These are phyloP conservation scores for Andrena bicolor DNA, from an alignment of 2,888 invertebrate genomes.

Conservation along the genomic window DNA sequence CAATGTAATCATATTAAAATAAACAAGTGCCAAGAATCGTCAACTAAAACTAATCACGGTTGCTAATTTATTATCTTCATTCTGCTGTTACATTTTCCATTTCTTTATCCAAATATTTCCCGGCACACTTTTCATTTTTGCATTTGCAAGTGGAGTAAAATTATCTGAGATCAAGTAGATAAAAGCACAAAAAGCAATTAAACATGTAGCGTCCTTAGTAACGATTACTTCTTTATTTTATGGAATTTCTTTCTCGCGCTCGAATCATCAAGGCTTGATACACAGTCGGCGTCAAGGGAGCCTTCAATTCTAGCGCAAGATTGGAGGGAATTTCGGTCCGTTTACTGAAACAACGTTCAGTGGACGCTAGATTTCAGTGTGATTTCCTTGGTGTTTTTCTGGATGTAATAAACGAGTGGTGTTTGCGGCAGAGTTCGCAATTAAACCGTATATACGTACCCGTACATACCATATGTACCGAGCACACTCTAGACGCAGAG, in stretches of 20 bases:
- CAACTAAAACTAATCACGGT: too few species aligned
- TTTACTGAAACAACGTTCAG: conserved; percentile 40
- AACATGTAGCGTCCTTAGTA: too few species aligned
- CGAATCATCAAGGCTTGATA: not conserved
- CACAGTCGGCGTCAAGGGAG: not conserved
- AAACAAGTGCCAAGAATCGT: too few species aligned
- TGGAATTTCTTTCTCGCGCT: not conserved
- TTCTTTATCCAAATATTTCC: too few species aligned
- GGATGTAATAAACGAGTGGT: conserved; percentile 77
- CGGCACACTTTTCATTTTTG: too few species aligned
- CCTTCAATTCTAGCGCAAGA: conserved; percentile 19
- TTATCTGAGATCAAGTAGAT: too few species aligned
- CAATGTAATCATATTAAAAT: too few species aligned
- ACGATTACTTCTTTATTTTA: not conserved
- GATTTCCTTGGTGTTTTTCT: conserved; percentile 67
- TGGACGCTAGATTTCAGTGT: conserved; percentile 47
- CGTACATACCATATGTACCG: conserved; percentile 47
- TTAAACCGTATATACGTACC: conserved; percentile 71
- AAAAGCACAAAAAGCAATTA: too few species aligned
- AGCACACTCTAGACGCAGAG: conserved; percentile 62
- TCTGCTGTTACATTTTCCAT: too few species aligned
- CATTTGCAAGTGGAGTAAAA: too few species aligned
- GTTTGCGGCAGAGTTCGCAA: conserved; percentile 73
- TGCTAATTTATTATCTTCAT: too few species aligned
- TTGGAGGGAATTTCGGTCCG: conserved; percentile 21